Evolutionary conservation across 2,113 vertebrate genomes (phyloP).

Genomic region (Pseudopodoces humilis): DNA sequence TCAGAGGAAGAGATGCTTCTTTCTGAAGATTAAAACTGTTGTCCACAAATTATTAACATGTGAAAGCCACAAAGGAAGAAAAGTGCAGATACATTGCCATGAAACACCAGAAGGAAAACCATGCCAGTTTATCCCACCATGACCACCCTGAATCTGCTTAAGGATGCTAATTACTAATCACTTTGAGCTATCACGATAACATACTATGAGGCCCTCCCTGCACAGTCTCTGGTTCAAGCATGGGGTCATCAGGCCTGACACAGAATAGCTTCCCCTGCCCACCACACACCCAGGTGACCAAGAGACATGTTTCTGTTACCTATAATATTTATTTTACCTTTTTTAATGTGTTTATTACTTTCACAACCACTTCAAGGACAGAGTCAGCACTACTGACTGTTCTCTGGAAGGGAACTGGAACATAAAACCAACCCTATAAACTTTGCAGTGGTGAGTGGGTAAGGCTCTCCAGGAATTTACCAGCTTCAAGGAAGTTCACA

Average conservation of each 20-base stretch:
- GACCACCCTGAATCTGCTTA: not conserved
- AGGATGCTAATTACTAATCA: not conserved
- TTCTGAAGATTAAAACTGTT: not conserved
- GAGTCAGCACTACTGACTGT: not conserved
- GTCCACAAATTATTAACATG: not conserved
- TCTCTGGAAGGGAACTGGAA: not conserved
- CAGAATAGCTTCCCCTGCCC: not conserved
- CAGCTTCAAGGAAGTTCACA: not conserved
- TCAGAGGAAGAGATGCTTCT: conserved; percentile 22
- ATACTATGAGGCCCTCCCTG: not conserved
- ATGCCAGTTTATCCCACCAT: not conserved
- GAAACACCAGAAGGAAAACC: not conserved
- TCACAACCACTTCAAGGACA: not conserved
- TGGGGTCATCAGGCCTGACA: not conserved
- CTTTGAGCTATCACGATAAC: not conserved
- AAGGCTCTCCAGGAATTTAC: not conserved
- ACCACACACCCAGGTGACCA: not conserved
- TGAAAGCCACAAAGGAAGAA: not conserved
- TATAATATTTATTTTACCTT: not conserved
- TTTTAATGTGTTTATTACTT: not conserved
- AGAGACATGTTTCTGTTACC: not conserved
- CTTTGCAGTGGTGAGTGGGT: not conserved
- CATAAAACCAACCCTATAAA: not conserved
- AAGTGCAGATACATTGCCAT: not conserved
- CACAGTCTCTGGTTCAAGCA: not conserved